Evolutionary conservation across 2,113 vertebrate genomes (phyloP), one percentile per base, ranked within the genome.

Genomic region (Ictidomys tridecemlineatus): DNA sequence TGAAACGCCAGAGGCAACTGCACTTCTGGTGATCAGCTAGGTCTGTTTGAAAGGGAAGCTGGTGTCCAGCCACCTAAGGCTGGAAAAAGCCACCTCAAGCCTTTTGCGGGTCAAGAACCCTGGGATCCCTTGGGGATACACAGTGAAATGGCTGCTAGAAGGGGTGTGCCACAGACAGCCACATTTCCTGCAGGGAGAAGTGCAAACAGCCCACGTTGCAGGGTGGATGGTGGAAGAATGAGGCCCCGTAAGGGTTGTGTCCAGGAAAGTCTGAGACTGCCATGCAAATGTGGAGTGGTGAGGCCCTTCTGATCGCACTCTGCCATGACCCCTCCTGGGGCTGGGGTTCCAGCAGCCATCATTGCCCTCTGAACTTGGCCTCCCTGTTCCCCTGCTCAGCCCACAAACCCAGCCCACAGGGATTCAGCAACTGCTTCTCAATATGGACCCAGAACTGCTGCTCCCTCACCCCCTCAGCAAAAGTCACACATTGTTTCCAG

Each of bases 1-100:
- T 94, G 94, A 88, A 91, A 94, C 91, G 84, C 70, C 80, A 97
- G 94, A 89, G 95, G 95, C 83, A 58, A 78, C 95, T 95, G 93
- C 93, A 87, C 82, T 95, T 85, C 39, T 8, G 14, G 48, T 39
- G 95, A 96, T 97, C 95, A 93, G 94, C 96, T 83, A 53, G 18
- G 73, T 30, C 88, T 89, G 85, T 95, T 97, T 96, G 96, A 96
- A 95, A 98, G 95, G 84, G 94, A 97, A 97, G 96, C 93, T 97
- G 97, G 97, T 97, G 96, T 97, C 92, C 95, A 77, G 97, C 61
- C 97, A 84, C 93, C 95, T 95, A 85, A 96, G 87, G 87, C 74
- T 95, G 94, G 86, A 87, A 77, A 39, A 93, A 88, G 96, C 61
- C 97, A 89, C 82, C 73, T 89, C 34, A 42, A 58, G 79, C 87